Evolutionary conservation across 2,797 vertebrate genomes (phyloP), one percentile per base, ranked within the genome.

Genomic region (Gymnoscopelus microlampas): DNA sequence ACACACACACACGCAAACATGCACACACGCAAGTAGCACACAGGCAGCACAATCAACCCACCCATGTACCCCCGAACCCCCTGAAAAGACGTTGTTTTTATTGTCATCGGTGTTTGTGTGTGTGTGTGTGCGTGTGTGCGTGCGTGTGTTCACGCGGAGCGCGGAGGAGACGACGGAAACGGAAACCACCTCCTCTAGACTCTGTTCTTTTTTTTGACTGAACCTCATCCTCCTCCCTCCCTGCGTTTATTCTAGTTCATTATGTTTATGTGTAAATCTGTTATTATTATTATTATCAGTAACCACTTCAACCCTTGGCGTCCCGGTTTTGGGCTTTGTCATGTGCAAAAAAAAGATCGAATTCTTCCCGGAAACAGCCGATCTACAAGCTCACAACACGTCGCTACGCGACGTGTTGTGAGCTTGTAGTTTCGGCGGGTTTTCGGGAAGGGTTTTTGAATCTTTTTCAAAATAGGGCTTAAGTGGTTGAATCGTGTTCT

Each of bases 31-130:
- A 67, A 81, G 65, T 80, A 60, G 62, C 78, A 84, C 86, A 87
- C 76, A 80, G 82, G 86, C 84, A 78, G 82, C 85, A 87, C 85
- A 86, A 81, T 84, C 85, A 72, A 68, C 81, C 70, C 76, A 74
- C 53, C 74, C 35, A 2, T 12, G 19, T 51, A 59, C 77, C 61
- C 61, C 35, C 4, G 3, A 74, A 76, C 63, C 63, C 19, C 56
- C 66, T 44, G 39, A 44, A 72, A 72, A 75, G 63, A 84, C 71
- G 72, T 73, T 63, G 19, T 79, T 79, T 65, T 68, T 78, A 32
- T 60, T 70, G 29, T 60, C 24, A 50, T 59, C 23, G 62, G 24
- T 76, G 60, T 80, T 83, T 87, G 78, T 66, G 77, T 44, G 24
- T 35, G 32, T 23, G 24, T 10, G 13, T 32, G 63, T 39, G 60